Base-by-base conservation (phyloP, 1,140 invertebrate genomes). In the Drosophila nasuta region DNA sequence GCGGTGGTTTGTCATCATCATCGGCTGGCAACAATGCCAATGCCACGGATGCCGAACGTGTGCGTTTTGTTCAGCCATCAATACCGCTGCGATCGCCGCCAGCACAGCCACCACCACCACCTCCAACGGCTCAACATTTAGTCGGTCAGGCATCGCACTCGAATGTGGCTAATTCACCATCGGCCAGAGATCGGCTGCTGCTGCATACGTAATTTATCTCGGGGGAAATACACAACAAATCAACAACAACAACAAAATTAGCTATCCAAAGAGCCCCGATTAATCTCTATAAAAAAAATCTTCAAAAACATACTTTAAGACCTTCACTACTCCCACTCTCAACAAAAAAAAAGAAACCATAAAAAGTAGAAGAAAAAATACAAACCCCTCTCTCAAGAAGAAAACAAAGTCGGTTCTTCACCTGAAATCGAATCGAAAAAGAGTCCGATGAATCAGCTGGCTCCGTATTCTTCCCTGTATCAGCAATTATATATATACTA, bases 121-220 rank as follows among this genome's bases (percentile, higher is more conserved):
- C 83, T 15, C 83, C 82, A n/a, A 6, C 54, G 13, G 6, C 35
- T 38, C 52, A 35, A 28, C 54, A 45, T 54, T 30, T 41, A 49
- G 65, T 41, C 17, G 46, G 25, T 28, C 48, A 33, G 33, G 25
- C 59, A 17, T 4, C 56, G 35, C 54, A 54, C 54, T 49, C 68
- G 38, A 54, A 38, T 38, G 35, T 38, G 6, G 7, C 82, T 76
- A 77, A 75, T 63, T 88, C 89, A 62, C 89, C 89, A 15, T 85
- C 89, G 43, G 81, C 82, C 46, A 67, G 82, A 35, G 86, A 91
- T 60, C 82, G 90, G 78, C 70, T 91, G 77, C 70, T 91, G 77
- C 76, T 91, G 75, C 86, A 91, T 45, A 90, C 90, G 82, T 91
- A 91, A 91, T 81, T 89, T 90, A 77, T 77, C 74, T 78, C 79